These are phyloP conservation scores for Nicator chloris DNA, from an alignment of 2,113 vertebrate genomes.

Conservation along the genomic window DNA sequence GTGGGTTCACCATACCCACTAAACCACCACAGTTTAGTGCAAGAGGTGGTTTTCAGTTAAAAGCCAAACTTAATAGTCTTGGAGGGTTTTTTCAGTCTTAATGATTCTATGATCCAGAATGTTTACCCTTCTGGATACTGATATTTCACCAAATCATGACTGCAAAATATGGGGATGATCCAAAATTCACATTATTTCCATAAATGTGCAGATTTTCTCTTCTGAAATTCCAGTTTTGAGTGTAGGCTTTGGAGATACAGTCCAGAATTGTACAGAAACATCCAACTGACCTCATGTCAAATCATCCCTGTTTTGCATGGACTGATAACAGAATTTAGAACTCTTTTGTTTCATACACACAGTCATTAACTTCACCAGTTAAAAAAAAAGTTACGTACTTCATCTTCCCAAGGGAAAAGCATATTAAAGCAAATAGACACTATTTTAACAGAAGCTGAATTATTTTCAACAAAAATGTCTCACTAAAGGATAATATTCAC, in stretches of 20 bases:
- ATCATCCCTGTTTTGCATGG: not conserved
- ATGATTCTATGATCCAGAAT: not conserved
- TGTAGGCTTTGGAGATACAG: not conserved
- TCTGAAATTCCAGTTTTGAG: not conserved
- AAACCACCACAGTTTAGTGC: not conserved
- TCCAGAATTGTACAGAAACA: not conserved
- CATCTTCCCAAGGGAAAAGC: not conserved
- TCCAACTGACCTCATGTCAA: not conserved
- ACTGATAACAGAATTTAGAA: not conserved
- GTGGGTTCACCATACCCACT: not conserved
- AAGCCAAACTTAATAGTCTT: not conserved
- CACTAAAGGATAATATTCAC: not conserved
- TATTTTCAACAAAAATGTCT: not conserved
- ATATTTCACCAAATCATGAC: not conserved
- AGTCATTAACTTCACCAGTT: not conserved
- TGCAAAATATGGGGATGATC: not conserved
- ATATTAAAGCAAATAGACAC: not conserved
- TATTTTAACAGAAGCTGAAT: not conserved
- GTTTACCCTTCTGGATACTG: not conserved
- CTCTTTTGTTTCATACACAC: not conserved
- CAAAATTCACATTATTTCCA: not conserved
- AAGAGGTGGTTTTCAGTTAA: not conserved
- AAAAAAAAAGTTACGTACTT: not conserved
- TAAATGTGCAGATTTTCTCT: not conserved
- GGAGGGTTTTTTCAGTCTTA: not conserved